Evolutionary conservation across 2,888 invertebrate genomes (phyloP).

Genomic region (Azorinus chamasolen): DNA sequence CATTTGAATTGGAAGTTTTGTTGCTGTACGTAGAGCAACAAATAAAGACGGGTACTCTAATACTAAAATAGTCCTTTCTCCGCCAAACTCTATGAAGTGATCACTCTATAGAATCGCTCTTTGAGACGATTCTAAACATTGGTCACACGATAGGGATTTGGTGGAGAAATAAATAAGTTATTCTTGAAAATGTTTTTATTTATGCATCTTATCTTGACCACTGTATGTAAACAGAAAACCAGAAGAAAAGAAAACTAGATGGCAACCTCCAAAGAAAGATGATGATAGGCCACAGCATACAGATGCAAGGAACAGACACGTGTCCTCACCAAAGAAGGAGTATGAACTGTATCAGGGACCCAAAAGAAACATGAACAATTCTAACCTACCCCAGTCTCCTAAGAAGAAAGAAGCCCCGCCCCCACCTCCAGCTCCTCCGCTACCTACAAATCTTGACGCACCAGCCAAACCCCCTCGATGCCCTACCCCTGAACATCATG

Average conservation of each 20-base stretch:
- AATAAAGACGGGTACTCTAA: too few relatives aligned
- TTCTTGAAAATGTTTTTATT: too few relatives aligned
- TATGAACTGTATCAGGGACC: slow-evolving; percentile 62
- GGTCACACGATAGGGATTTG: too few relatives aligned
- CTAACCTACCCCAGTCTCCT: slow-evolving; percentile 25
- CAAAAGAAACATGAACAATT: slow-evolving; percentile 24
- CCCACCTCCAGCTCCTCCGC: slow-evolving; percentile 60
- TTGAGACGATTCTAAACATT: too few relatives aligned
- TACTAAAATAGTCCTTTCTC: too few relatives aligned
- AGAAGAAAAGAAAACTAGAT: slow-evolving; percentile 80
- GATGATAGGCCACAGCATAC: slow-evolving; percentile 23
- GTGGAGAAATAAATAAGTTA: too few relatives aligned
- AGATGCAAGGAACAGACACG: slow-evolving; percentile 62
- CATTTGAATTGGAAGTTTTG: too few relatives aligned
- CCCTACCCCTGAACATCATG: slow-evolving; percentile 28
- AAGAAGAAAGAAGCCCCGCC: slow-evolving; percentile 45
- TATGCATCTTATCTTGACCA: neutral
- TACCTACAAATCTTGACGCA: slow-evolving; percentile 39
- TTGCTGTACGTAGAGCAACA: too few relatives aligned
- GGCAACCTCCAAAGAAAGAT: slow-evolving; percentile 79
- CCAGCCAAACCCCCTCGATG: slow-evolving; percentile 49
- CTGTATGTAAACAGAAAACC: slow-evolving; percentile 64
- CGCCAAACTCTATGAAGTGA: too few relatives aligned
- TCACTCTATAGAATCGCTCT: too few relatives aligned
- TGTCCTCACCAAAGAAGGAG: slow-evolving; percentile 57